phyloP scores from a whole-genome alignment of 1,140 invertebrate species.

The Dendroctonus valens region DNA sequence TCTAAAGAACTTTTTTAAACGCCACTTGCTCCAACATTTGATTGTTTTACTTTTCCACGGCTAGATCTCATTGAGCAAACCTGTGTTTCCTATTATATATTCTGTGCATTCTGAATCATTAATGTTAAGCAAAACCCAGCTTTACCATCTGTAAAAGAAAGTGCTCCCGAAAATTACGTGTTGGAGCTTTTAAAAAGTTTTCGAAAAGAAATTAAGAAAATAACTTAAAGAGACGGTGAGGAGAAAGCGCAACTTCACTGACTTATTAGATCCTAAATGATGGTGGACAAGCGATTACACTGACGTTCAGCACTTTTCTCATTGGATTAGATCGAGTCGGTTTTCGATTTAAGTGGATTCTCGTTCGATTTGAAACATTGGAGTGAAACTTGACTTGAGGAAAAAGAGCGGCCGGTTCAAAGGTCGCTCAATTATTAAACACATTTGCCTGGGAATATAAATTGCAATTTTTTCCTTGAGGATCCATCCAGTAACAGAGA shows the following conservation, averaged over 20 bases:
- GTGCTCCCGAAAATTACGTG: too few species aligned
- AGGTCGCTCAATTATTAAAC: too few species aligned
- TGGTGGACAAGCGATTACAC: constrained; percentile 46
- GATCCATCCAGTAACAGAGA: not conserved
- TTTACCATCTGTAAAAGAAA: too few species aligned
- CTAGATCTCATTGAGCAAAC: too few species aligned
- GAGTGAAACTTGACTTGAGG: not conserved
- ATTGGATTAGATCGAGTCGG: constrained; percentile 37
- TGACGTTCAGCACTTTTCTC: constrained; percentile 41
- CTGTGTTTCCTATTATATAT: too few species aligned
- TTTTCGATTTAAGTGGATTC: not conserved
- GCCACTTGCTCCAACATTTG: too few species aligned
- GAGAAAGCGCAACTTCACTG: constrained; percentile 32
- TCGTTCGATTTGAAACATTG: not conserved
- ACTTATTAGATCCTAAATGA: constrained; percentile 44
- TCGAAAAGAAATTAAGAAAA: constrained; percentile 16
- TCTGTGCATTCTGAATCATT: too few species aligned
- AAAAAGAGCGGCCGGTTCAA: too few species aligned
- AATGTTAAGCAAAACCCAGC: too few species aligned
- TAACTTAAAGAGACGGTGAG: constrained; percentile 15
- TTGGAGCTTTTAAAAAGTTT: constrained; percentile 23
- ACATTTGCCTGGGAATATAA: too few species aligned
- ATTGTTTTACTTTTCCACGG: too few species aligned
- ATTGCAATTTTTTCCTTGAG: constrained; percentile 2
- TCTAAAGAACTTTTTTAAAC: too few species aligned